Percentiles rank a stretch among this genome's conserved stretches.
phyloP scores from a whole-genome alignment of 2,797 vertebrate genomes.

The Pangasius mekongensis region DNA sequence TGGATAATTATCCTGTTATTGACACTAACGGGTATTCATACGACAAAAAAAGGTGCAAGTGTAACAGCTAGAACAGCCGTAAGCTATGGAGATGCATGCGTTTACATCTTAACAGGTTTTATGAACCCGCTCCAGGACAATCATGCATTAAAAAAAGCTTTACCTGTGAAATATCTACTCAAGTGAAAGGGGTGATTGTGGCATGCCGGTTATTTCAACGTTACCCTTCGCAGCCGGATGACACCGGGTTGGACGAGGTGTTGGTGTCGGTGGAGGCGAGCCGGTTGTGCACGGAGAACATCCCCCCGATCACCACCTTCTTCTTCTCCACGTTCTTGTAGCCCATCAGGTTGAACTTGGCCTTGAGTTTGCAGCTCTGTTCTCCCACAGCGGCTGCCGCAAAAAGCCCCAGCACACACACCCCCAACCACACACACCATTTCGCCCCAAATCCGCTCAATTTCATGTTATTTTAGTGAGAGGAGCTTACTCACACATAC shows the following conservation, averaged over 20 bases:
- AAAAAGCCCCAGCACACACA: slow-evolving; percentile 63
- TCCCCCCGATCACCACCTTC: slow-evolving; percentile 79
- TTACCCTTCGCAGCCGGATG: slow-evolving; percentile 81
- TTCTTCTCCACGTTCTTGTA: slow-evolving; percentile 81
- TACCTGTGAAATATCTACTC: not conserved
- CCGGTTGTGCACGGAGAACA: slow-evolving; percentile 83
- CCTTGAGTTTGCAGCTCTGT: slow-evolving; percentile 80
- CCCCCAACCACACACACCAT: slow-evolving; percentile 63
- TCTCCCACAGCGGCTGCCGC: slow-evolving; percentile 55
- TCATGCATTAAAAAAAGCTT: not conserved
- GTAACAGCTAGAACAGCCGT: not conserved
- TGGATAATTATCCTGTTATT: too few relatives aligned
- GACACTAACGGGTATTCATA: too few relatives aligned
- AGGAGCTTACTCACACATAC: not conserved
- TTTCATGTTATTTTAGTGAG: slow-evolving; percentile 60
- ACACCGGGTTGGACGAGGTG: slow-evolving; percentile 75
- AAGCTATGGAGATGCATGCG: not conserved
- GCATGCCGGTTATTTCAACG: not conserved
- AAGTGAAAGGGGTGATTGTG: not conserved
- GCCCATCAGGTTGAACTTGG: slow-evolving; percentile 84
- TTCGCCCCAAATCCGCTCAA: slow-evolving; percentile 39
- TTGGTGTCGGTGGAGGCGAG: slow-evolving; percentile 72
- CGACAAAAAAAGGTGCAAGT: not conserved
- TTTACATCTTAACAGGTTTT: too few relatives aligned
- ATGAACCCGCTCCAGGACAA: not conserved